Conservation (phyloP, 2,113 vertebrate genomes). For the Spilogale gracilis region DNA sequence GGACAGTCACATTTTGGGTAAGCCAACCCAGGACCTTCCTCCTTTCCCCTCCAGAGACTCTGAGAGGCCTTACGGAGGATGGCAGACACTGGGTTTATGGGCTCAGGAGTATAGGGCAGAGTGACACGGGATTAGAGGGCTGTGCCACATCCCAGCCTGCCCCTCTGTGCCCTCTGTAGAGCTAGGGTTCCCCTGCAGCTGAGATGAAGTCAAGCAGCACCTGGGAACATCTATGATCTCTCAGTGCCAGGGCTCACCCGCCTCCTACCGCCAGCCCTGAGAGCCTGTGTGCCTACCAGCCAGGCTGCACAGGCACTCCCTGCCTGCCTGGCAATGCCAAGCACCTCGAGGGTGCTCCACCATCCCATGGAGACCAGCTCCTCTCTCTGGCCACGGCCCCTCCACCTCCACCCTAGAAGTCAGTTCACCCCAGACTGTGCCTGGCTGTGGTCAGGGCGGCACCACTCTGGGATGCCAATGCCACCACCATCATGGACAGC, state of each 20-base stretch:
- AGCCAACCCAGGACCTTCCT: neutral
- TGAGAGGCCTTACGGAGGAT: neutral
- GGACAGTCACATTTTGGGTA: neutral
- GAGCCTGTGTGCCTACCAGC: neutral
- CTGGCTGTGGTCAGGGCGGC: too few species aligned
- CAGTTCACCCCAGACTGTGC: neutral
- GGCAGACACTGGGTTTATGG: neutral
- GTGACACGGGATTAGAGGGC: neutral
- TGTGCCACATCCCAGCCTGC: too few species aligned
- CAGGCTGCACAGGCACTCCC: neutral
- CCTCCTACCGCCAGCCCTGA: neutral
- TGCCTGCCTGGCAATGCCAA: neutral
- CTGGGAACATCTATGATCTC: neutral
- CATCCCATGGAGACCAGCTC: neutral
- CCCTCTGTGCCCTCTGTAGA: too few species aligned
- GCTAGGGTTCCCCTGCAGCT: too few species aligned
- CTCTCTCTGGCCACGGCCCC: neutral
- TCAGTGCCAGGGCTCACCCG: neutral
- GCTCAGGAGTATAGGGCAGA: too few species aligned
- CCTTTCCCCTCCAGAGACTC: neutral
- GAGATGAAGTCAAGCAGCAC: too few species aligned
- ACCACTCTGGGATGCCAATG: accelerated
- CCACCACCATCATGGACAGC: neutral
- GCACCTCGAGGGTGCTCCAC: neutral
- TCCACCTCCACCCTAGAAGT: neutral